Conservation (phyloP, 2,888 invertebrate species). For the Xestia c-nigrum region DNA sequence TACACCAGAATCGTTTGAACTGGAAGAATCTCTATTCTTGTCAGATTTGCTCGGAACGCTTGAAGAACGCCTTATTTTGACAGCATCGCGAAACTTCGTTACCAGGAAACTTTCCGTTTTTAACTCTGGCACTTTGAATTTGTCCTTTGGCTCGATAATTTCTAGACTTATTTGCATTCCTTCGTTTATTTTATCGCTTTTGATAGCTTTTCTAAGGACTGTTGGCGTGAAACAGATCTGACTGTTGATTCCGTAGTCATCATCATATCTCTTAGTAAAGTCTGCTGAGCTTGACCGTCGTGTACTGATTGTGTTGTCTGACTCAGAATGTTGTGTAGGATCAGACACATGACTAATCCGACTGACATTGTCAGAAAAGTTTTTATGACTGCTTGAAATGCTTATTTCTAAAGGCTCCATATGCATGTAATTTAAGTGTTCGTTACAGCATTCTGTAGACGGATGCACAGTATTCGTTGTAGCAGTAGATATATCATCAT, state of each 20-base stretch:
- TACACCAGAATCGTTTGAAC: conserved; percentile 93
- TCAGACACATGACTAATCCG: conserved; percentile 89
- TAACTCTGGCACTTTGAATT: conserved; percentile 85
- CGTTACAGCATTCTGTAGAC: conserved; percentile 81
- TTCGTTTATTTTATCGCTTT: conserved; percentile 84
- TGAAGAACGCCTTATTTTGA: conserved; percentile 92
- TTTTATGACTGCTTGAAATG: conserved; percentile 84
- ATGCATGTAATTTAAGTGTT: conserved; percentile 84
- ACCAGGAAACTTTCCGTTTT: conserved; percentile 85
- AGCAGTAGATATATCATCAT: conserved; percentile 85
- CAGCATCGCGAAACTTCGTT: conserved; percentile 88
- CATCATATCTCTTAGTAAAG: conserved; percentile 91
- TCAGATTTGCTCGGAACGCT: conserved; percentile 93
- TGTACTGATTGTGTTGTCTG: conserved; percentile 83
- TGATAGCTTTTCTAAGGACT: conserved; percentile 82
- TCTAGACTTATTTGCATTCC: conserved; percentile 74
- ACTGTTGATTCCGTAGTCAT: conserved; percentile 81
- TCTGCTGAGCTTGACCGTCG: conserved; percentile 92
- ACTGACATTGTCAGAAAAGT: conserved; percentile 89
- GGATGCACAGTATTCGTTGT: conserved; percentile 84
- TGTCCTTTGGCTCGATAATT: conserved; percentile 77
- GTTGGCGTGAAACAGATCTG: conserved; percentile 86
- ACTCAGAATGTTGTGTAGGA: conserved; percentile 85
- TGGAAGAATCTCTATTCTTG: conserved; percentile 93
- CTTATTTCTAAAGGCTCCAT: conserved; percentile 85